Base-by-base conservation (phyloP, 2,113 vertebrate species). In the Bufo bufo region DNA sequence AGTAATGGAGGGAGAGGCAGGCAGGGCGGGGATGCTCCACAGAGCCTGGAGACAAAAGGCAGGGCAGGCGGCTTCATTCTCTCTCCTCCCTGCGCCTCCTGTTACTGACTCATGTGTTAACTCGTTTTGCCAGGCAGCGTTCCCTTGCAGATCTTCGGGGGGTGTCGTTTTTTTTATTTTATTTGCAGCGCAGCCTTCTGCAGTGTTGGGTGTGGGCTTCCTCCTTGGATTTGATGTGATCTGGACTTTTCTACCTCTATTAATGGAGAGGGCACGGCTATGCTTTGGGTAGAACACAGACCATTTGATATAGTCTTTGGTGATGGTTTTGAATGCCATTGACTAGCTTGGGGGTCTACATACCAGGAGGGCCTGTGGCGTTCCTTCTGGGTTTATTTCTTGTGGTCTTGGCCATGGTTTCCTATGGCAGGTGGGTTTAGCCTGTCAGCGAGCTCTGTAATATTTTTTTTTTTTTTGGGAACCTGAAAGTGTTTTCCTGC, bases 31-130 rank as follows among this genome's bases (percentile, higher is more conserved):
- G 89, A 75, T 63, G 75, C n/a, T 20, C 81, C 71, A 88, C 23
- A 23, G 71, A 88, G 87, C 87, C 87, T 88, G 81, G 81, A 88
- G 87, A 88, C 87, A 88, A 88, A 88, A 88, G 87, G 87, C 81
- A 88, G 87, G 87, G 87, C 87, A 84, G 81, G 56, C 56, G 20
- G 59, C 63, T 88, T 71, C 72, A 84, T 77, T 84, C 69, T 71
- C 74, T 33, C 78, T 61, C 79, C 65, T 83, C 80, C 81, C 71
- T 14, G 50, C 79, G 63, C 87, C 87, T 88, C 87, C 87, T 75
- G n/a, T 61, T 45, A 77, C 72, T 88, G 71, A 86, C 81, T 84
- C 87, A 86, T 88, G 50, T 77, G 82, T 77, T 84, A 77, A 83
- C 79, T 63, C 66, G 54, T 88, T 77, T 66, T 66, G 72, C 33